These are phyloP conservation scores for Trissolcus basalis DNA, from an alignment of 1,140 invertebrate genomes.

Conservation along the genomic window DNA sequence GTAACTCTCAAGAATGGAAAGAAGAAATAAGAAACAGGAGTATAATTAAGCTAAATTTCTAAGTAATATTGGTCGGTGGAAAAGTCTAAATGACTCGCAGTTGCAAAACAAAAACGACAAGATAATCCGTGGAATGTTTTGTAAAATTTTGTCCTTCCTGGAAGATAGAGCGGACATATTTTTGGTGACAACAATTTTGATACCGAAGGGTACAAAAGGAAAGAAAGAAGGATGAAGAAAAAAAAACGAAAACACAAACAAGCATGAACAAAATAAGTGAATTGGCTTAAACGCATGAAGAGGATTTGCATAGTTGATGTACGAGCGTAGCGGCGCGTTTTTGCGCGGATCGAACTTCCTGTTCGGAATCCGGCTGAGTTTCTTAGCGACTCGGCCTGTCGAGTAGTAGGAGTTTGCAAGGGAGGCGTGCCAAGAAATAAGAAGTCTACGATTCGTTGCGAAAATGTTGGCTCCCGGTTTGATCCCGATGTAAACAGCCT, in stretches of 20 bases:
- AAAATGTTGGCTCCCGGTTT: constrained; percentile 69
- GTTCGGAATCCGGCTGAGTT: constrained; percentile 58
- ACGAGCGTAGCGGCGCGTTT: constrained; percentile 40
- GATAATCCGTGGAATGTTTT: too few species aligned
- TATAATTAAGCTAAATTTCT: too few species aligned
- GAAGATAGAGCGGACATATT: too few species aligned
- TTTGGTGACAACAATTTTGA: too few species aligned
- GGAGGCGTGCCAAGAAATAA: constrained; percentile 69
- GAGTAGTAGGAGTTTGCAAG: constrained; percentile 64
- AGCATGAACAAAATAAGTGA: constrained; percentile 19
- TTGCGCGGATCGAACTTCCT: constrained; percentile 57
- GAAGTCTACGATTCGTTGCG: constrained; percentile 69
- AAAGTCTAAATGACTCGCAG: too few species aligned
- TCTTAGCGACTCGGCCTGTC: constrained; percentile 50
- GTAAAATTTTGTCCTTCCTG: too few species aligned
- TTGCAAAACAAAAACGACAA: too few species aligned
- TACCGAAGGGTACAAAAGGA: background rate
- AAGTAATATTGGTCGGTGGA: too few species aligned
- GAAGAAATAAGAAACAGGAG: too few species aligned
- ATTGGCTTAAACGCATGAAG: constrained; percentile 14
- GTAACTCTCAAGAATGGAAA: too few species aligned
- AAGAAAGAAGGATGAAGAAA: constrained; percentile 9
- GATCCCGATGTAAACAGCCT: constrained; percentile 59
- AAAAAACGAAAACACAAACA: constrained; percentile 13
- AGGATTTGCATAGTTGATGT: constrained; percentile 53